Base-by-base conservation (phyloP, 2,888 invertebrate genomes). In the Ceraclea dissimilis region DNA sequence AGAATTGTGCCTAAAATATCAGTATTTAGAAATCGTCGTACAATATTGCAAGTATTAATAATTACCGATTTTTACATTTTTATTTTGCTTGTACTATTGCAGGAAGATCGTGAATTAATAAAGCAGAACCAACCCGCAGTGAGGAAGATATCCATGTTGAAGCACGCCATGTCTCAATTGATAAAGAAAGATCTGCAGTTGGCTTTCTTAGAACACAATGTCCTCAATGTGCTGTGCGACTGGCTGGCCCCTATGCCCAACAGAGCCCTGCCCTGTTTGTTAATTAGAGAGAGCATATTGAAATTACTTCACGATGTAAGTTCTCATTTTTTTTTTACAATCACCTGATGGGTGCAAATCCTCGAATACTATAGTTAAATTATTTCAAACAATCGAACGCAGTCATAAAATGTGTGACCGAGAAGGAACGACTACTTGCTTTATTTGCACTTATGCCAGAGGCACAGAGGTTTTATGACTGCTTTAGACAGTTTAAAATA, bases 241-340 rank as follows among this genome's bases (percentile, higher is more conserved):
- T 99, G 99, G 99, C 76, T 99, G 54, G 95, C 98, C 13, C 99
- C 99, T 1, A 86, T 99, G 82, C 98, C 98, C 31, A 97, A 97
- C 75, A 85, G 95, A 64, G 94, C 95, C 64, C 82, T 99, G 68
- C 98, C 99, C 0, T 93, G 97, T 61, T 76, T 97, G 58, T 90
- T 90, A 75, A 95, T 99, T 63, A 79, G 99, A 50, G 93, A 95
- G 68, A 83, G 83, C 64, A 81, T 99, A 63, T 79, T 99, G 43
- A 86, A 84, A 70, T 75, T 92, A 63, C 74, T 92, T 44, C 78
- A 79, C 66, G 90, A 90, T 72, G 89, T 89, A 71, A 79, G 80
- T 75, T 19, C 11, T 39, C 16, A 39, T 39, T 39, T 47, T 17
- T 39, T 39, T 39, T 39, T 16, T 26, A 26, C 10, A n/a, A n/a